These are phyloP conservation scores for Ceyx margarethae DNA, from an alignment of 2,113 vertebrate genomes.

Conservation along the genomic window DNA sequence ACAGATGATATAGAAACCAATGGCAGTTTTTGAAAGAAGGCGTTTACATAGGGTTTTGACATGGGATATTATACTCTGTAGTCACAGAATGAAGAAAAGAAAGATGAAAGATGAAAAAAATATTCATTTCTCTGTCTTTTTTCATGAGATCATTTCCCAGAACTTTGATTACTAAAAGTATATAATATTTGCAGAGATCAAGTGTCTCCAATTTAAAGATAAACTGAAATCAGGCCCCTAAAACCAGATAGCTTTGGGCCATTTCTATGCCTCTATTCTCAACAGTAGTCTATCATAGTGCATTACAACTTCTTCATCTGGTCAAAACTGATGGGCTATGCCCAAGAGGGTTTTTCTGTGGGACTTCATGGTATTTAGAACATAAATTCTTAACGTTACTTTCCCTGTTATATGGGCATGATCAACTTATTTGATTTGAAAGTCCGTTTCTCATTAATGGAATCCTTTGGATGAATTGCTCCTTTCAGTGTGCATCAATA, in stretches of 20 bases:
- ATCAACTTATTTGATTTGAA: not conserved
- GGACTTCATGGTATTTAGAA: not conserved
- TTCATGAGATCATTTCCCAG: not conserved
- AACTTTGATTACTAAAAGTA: not conserved
- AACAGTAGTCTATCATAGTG: fast-evolving
- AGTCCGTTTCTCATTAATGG: not conserved
- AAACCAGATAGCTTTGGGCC: not conserved
- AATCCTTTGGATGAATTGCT: not conserved
- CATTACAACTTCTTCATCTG: not conserved
- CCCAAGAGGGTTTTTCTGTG: not conserved
- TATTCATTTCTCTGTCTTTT: not conserved
- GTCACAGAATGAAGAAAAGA: not conserved
- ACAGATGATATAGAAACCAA: not conserved
- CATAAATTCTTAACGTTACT: not conserved
- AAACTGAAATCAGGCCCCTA: not conserved
- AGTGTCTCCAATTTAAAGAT: not conserved
- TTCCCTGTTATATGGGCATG: not conserved
- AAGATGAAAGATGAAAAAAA: not conserved
- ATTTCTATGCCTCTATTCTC: not conserved
- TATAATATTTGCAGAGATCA: not conserved
- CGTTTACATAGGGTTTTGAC: not conserved
- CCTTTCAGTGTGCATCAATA: not conserved
- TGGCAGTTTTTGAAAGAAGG: not conserved
- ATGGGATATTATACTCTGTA: not conserved
- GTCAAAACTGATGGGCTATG: not conserved